phyloP scores from a whole-genome alignment of 1,140 invertebrate species.

The Drosophila orena region DNA sequence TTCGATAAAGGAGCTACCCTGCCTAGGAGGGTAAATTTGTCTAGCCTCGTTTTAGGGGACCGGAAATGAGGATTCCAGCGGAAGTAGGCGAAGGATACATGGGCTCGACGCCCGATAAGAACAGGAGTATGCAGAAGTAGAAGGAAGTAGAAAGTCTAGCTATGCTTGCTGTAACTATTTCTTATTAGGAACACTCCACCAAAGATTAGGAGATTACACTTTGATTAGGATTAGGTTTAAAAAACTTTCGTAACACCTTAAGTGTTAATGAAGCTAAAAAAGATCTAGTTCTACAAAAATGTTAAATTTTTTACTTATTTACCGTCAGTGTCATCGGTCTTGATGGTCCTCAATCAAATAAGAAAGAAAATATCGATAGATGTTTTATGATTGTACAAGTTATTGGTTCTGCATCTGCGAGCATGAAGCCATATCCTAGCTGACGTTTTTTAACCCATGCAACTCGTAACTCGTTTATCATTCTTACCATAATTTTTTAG shows the following conservation, averaged over 20 bases:
- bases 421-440: no score
- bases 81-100: slow-evolving; percentile 33
- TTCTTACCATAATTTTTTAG: neutral
- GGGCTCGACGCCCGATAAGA: slow-evolving; percentile 15
- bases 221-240: no score
- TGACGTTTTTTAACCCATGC: neutral
- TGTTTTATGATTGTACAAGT: no score
- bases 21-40: slow-evolving; percentile 33
- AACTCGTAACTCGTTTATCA: neutral
- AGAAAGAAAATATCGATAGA: no score
- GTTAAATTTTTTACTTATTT: no score
- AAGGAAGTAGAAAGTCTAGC: neutral
- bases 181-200: neutral
- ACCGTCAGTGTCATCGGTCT: no score
- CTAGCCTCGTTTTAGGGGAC: slow-evolving; percentile 14
- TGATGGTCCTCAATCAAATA: no score
- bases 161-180: slow-evolving; percentile 9
- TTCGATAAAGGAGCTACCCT: slow-evolving; percentile 11
- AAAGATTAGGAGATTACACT: neutral
- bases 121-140: neutral
- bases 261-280: no score
- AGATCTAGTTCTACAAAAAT: no score
- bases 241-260: no score
- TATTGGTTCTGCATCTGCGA: no score
- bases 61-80: slow-evolving; percentile 53